Percentiles rank a stretch among this genome's conserved stretches.
Conservation (phyloP, 2,797 vertebrate species). For the Tolypeutes matacus region DNA sequence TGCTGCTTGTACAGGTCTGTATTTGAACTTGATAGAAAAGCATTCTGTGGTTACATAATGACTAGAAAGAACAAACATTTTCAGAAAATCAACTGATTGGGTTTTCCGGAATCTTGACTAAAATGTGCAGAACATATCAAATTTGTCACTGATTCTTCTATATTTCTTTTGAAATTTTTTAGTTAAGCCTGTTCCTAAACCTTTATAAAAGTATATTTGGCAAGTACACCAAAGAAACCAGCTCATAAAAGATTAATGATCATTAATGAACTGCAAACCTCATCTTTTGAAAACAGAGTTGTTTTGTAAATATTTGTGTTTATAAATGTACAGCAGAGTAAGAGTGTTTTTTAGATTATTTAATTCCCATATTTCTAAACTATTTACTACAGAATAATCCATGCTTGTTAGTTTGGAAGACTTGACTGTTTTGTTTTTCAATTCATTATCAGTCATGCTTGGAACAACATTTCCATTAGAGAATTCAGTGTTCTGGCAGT, state of each 20-base stretch:
- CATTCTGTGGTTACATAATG: conserved; percentile 27
- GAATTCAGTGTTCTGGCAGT: conserved; percentile 79
- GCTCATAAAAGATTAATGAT: conserved; percentile 87
- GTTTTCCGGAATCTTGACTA: conserved; percentile 77
- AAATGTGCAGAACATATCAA: conserved; percentile 70
- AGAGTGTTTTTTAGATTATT: conserved; percentile 95
- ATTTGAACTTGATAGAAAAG: conserved; percentile 68
- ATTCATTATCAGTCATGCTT: conserved; percentile 83
- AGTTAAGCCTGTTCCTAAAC: conserved; percentile 84
- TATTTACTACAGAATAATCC: conserved; percentile 92
- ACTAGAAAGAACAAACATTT: conserved; percentile 69
- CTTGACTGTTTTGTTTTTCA: conserved; percentile 85
- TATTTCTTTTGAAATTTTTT: conserved; percentile 83
- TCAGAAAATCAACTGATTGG: conserved; percentile 69
- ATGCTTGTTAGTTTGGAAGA: conserved; percentile 89
- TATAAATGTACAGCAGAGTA: conserved; percentile 95
- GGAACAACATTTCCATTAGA: conserved; percentile 83
- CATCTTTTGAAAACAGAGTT: conserved; percentile 88
- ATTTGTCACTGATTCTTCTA: conserved; percentile 81
- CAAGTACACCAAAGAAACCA: conserved; percentile 90
- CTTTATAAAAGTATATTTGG: conserved; percentile 86
- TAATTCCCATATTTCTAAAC: conserved; percentile 93
- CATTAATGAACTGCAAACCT: conserved; percentile 89
- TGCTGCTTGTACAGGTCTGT: not conserved
- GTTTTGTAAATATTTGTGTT: conserved; percentile 95